Percentiles rank a stretch among this genome's conserved stretches.
Conservation (phyloP, 1,140 invertebrate species). For the Fopius arisanus region DNA sequence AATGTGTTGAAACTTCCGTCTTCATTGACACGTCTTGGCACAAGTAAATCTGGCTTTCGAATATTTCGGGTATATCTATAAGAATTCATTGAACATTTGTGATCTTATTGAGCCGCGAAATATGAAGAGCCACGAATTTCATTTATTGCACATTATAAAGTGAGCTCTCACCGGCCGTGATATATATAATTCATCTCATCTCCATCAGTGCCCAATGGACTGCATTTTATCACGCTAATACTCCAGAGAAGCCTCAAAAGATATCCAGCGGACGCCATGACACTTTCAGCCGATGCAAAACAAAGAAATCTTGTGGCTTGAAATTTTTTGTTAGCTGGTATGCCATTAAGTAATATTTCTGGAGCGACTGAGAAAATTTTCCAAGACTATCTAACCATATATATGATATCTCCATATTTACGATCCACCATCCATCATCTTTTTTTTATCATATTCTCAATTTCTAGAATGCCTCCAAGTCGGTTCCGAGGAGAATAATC, state of each 20-base stretch:
- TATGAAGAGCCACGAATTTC: not conserved
- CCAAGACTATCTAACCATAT: no score
- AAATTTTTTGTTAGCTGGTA: no score
- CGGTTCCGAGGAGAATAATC: no score
- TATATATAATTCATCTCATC: not conserved
- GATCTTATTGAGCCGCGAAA: not conserved
- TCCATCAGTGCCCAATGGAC: not conserved
- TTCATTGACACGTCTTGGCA: constrained; percentile 62
- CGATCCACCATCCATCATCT: no score
- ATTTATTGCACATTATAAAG: not conserved
- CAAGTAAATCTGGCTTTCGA: constrained; percentile 59
- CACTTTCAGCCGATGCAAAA: not conserved
- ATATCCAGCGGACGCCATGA: not conserved
- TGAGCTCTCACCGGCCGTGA: not conserved
- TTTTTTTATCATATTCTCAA: no score
- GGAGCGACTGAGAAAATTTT: no score
- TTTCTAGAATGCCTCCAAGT: no score
- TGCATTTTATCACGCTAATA: not conserved
- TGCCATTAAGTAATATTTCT: no score
- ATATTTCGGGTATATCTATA: constrained; percentile 59
- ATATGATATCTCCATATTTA: no score
- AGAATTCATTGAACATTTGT: not conserved
- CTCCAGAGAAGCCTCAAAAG: not conserved
- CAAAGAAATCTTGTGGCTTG: no score
- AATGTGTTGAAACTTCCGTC: constrained; percentile 63